Percentiles rank a stretch among this genome's conserved stretches.
phyloP scores from a whole-genome alignment of 2,113 vertebrate species.

The Psittacula cyanocephala region DNA sequence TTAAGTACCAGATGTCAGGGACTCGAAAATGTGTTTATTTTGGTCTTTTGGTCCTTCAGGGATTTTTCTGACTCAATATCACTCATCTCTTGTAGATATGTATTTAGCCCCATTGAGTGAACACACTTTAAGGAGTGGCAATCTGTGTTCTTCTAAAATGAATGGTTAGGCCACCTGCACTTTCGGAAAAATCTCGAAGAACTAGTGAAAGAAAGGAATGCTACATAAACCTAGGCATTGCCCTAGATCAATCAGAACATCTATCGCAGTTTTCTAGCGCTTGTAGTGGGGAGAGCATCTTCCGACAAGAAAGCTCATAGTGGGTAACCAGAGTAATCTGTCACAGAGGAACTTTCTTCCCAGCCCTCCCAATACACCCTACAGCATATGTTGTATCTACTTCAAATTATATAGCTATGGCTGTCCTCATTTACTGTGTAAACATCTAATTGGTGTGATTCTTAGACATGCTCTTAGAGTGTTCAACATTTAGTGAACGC shows the following conservation, averaged over 20 bases:
- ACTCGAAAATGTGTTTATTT: slow-evolving; percentile 70
- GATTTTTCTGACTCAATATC: slow-evolving; percentile 66
- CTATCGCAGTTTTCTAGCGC: not conserved
- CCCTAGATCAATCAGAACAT: not conserved
- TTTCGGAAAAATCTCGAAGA: slow-evolving; percentile 50
- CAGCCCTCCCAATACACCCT: not conserved
- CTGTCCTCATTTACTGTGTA: not conserved
- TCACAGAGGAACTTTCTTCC: not conserved
- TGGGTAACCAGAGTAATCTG: not conserved
- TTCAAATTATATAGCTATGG: not conserved
- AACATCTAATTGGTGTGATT: not conserved
- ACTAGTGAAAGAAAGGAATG: not conserved
- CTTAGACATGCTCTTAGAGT: not conserved
- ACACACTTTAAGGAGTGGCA: slow-evolving; percentile 48
- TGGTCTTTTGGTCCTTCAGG: slow-evolving; percentile 62
- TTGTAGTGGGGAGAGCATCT: not conserved
- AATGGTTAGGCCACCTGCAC: slow-evolving; percentile 66
- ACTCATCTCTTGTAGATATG: slow-evolving; percentile 22
- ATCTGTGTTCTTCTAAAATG: slow-evolving; percentile 59
- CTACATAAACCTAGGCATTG: not conserved
- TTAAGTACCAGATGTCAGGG: slow-evolving; percentile 72
- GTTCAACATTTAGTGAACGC: not conserved
- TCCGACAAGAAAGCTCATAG: not conserved
- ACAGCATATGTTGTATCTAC: not conserved
- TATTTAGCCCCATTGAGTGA: slow-evolving; percentile 61